Percentiles rank a stretch among this genome's conserved stretches.
Conservation (phyloP, 2,113 vertebrate species). For the Spizaetus ornatus region DNA sequence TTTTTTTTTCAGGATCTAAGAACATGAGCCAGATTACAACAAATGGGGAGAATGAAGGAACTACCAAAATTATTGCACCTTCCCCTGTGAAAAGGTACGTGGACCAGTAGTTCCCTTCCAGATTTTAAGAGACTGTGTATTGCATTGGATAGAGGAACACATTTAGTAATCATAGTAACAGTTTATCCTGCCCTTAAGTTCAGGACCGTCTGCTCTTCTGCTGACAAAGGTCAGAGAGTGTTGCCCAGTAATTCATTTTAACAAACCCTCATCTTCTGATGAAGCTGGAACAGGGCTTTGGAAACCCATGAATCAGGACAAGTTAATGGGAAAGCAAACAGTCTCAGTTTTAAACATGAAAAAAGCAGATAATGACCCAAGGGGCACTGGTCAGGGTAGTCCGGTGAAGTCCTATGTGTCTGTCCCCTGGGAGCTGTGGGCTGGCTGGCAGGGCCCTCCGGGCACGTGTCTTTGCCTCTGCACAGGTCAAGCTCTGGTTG, state of each 20-base stretch:
- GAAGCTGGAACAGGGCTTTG: background rate
- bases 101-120: background rate
- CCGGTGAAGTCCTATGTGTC: background rate
- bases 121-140: background rate
- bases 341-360: background rate
- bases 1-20: constrained; percentile 62
- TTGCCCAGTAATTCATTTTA: background rate
- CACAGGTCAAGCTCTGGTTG: background rate
- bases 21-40: constrained; percentile 63
- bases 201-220: background rate
- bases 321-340: background rate
- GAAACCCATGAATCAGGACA: background rate
- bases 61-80: constrained; percentile 76
- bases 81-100: constrained; percentile 80
- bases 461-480: background rate
- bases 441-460: background rate
- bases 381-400: background rate
- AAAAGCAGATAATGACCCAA: background rate
- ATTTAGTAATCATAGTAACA: background rate
- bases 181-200: background rate
- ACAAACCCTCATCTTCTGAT: background rate
- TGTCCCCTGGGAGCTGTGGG: background rate
- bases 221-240: background rate
- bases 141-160: background rate
- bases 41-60: constrained; percentile 75